Conservation (phyloP, 2,888 invertebrate genomes). For the Serripes groenlandicus region DNA sequence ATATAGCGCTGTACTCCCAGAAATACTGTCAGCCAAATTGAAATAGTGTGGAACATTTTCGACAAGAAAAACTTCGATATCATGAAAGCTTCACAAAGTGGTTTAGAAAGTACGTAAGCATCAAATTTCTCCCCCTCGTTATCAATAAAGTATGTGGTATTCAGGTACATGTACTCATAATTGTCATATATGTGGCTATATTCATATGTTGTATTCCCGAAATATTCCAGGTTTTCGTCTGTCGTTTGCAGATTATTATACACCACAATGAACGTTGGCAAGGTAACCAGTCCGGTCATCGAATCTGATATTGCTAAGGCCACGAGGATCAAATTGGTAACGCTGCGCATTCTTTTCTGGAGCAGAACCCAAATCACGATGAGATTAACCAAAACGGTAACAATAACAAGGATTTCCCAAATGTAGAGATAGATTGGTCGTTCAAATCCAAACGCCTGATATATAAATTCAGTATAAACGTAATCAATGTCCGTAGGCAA, state of each 20-base stretch:
- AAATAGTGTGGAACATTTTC: slow-evolving; percentile 60
- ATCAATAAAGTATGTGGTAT: neutral
- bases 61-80: slow-evolving; percentile 55
- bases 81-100: slow-evolving; percentile 45
- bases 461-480: neutral
- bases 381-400: slow-evolving; percentile 42
- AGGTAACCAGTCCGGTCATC: slow-evolving; percentile 56
- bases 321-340: slow-evolving; percentile 46
- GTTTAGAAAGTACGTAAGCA: slow-evolving; percentile 14
- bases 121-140: neutral
- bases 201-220: neutral
- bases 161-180: neutral
- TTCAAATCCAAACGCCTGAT: slow-evolving; percentile 40
- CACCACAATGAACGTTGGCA: slow-evolving; percentile 42
- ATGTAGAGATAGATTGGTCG: slow-evolving; percentile 45
- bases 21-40: slow-evolving; percentile 66
- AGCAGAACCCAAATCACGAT: slow-evolving; percentile 42
- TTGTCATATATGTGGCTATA: neutral
- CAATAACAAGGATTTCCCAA: slow-evolving; percentile 49
- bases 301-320: slow-evolving; percentile 60
- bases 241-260: slow-evolving; percentile 12
- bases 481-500: too few relatives aligned
- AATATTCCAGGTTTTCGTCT: neutral
- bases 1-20: slow-evolving; percentile 63
- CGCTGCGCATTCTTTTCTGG: slow-evolving; percentile 48